Evolutionary conservation across 2,888 invertebrate species (phyloP), one percentile per base, ranked within the genome.

Genomic region (Drosophila macrospina): DNA sequence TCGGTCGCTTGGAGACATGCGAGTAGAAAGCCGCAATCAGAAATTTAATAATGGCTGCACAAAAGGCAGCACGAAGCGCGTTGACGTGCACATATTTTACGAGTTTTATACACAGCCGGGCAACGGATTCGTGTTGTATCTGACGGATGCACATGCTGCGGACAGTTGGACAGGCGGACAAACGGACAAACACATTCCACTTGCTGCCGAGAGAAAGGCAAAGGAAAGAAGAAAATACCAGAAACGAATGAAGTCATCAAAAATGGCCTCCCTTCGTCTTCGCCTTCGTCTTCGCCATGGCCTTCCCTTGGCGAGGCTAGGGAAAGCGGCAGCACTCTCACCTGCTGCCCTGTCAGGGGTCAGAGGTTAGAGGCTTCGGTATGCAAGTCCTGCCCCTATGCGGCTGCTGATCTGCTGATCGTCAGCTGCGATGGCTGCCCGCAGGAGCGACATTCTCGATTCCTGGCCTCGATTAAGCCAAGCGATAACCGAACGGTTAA

Each of bases 1-100:
- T 11, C 54, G 4, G 68, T 42, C 62, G 50, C 51, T 39, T 56
- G 59, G 73, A 80, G 78, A 80, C 73, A 87, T 71, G 73, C 71
- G 73, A 83, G 79, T 85, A 79, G 88, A 90, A 88, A 90, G 86
- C 88, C 89, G 80, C 84, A 89, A 86, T 90, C 90, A 77, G 88
- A 89, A 90, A 89, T 86, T 86, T 78, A 90, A 89, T 90, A 88
- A 89, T 90, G 88, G 86, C 89, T 86, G 84, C 83, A 83, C 84
- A 89, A 78, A 89, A 82, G 80, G 71, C 81, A 76, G 71, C 87
- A 75, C 80, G 69, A 74, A 83, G 71, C 79, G 79, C 89, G 89
- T 80, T 90, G 89, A 88, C 90, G 90, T 88, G 89, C 80, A 82
- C 86, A 88, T 86, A 90, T 89, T 88, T 89, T 88, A 89, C 67